Base-by-base conservation (phyloP, 2,113 vertebrate species). In the Chloebia gouldiae region DNA sequence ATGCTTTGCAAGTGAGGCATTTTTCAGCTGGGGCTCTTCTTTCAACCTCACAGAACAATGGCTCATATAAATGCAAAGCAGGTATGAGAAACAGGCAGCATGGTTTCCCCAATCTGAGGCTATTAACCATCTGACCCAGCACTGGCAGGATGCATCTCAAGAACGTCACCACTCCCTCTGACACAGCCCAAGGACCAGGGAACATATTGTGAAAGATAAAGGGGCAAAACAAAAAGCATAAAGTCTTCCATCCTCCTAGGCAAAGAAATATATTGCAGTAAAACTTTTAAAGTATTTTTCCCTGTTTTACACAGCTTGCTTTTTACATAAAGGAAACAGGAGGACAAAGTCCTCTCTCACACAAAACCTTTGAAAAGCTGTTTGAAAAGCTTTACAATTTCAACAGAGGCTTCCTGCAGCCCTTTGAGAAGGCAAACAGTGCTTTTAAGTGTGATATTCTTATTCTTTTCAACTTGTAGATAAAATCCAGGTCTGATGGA, bases 51-150 rank as follows among this genome's bases (percentile, higher is more conserved):
- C 72, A 96, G 72, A 82, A 95, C 84, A 97, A 86, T 53, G 85
- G 71, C 84, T 98, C 37, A 81, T 97, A 96, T 96, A 97, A 97
- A 98, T 95, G 96, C 95, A 98, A 97, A 98, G 18, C 72, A 96
- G 87, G 64, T 53, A 15, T 57, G 76, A 84, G 82, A 51, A 95
- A 44, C 63, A 92, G 87, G 65, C 95, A 95, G 88, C 86, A 40
- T 68, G 85, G 92, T 86, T 96, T 78, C 91, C 85, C 95, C 95
- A 86, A 71, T 93, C 81, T 69, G 91, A 92, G 40, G 51, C 92
- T 71, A 97, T 96, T 97, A 97, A 96, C 96, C 86, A 94, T 88
- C 90, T 94, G 91, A 97, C 93, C 88, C 90, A 81, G 57, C 61
- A n/a, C 4, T 93, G 92, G 76, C 91, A 97, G 95, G 86, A 83